Evolutionary conservation across 2,113 vertebrate genomes (phyloP).

Genomic region (Pholis gunnellus): DNA sequence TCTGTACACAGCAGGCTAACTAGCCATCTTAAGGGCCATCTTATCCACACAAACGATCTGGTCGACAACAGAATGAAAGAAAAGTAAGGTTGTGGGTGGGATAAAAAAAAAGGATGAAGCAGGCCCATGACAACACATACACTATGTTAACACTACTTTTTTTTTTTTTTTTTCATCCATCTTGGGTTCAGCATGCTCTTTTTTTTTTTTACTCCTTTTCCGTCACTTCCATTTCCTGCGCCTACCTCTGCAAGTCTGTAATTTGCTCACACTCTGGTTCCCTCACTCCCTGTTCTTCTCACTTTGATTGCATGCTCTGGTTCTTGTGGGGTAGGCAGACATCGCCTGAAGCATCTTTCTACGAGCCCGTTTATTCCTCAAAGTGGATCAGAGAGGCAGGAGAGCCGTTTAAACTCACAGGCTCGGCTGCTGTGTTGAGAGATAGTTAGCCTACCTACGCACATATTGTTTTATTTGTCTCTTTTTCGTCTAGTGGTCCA

Average conservation of each 20-base stretch:
- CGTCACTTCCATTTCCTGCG: constrained; percentile 37
- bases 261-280: constrained; percentile 51
- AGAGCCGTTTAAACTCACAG: constrained; percentile 65
- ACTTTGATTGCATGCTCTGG: constrained; percentile 65
- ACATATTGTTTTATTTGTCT: constrained; percentile 48
- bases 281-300: constrained; percentile 59
- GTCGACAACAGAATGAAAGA: constrained; percentile 73
- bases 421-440: constrained; percentile 45
- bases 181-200: constrained; percentile 21
- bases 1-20: constrained; percentile 79
- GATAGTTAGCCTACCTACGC: constrained; percentile 45
- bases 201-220: constrained; percentile 5
- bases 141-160: constrained; percentile 31
- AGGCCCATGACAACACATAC: constrained; percentile 49
- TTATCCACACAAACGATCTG: constrained; percentile 79
- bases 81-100: constrained; percentile 46
- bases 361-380: constrained; percentile 75
- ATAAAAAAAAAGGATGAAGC: constrained; percentile 48
- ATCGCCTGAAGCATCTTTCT: constrained; percentile 75
- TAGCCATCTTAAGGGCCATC: constrained; percentile 77
- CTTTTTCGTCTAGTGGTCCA: background rate
- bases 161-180: constrained; percentile 22
- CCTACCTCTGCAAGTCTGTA: constrained; percentile 39
- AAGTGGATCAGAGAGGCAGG: constrained; percentile 77
- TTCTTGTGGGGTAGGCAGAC: constrained; percentile 75